phyloP scores from a whole-genome alignment of 2,888 invertebrate species.

The Scaptomyza caliginosa region DNA sequence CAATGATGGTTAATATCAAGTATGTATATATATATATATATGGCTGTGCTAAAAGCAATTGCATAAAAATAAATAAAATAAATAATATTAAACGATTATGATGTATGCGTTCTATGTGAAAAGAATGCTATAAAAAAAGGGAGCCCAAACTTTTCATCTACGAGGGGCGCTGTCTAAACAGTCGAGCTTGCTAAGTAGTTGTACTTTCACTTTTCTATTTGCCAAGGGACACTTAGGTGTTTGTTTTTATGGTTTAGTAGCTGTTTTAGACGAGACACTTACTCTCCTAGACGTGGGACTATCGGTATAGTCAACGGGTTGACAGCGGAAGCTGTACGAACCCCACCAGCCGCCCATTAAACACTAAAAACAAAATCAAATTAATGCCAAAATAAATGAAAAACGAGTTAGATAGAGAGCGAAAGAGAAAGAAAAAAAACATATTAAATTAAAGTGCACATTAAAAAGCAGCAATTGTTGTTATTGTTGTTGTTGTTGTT shows the following conservation, averaged over 20 bases:
- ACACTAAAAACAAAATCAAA: slow-evolving; percentile 86
- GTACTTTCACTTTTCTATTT: slow-evolving; percentile 18
- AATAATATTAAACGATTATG: not conserved
- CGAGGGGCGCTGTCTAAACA: not conserved
- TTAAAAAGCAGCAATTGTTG: slow-evolving; percentile 25
- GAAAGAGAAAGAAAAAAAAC: slow-evolving; percentile 29
- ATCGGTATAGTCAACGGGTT: slow-evolving; percentile 95
- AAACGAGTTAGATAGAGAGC: slow-evolving; percentile 11
- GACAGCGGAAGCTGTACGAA: slow-evolving; percentile 94
- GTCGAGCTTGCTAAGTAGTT: not conserved
- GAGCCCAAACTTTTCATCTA: not conserved
- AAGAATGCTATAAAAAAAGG: not conserved
- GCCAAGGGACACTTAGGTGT: slow-evolving; percentile 27
- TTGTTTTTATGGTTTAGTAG: slow-evolving; percentile 3
- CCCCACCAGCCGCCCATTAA: slow-evolving; percentile 96
- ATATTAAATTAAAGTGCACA: slow-evolving; percentile 44
- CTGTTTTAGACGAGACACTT: slow-evolving; percentile 85
- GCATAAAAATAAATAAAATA: slow-evolving; percentile 5
- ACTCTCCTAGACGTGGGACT: slow-evolving; percentile 92
- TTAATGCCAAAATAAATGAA: slow-evolving; percentile 64
- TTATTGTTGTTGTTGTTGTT: slow-evolving; percentile 12
- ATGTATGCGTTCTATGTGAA: not conserved
- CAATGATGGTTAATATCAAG: slow-evolving; percentile 27
- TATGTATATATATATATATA: not conserved
- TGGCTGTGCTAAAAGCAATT: slow-evolving; percentile 23